Conservation (phyloP, 1,140 invertebrate species). For the Caenorhabditis remanei region DNA sequence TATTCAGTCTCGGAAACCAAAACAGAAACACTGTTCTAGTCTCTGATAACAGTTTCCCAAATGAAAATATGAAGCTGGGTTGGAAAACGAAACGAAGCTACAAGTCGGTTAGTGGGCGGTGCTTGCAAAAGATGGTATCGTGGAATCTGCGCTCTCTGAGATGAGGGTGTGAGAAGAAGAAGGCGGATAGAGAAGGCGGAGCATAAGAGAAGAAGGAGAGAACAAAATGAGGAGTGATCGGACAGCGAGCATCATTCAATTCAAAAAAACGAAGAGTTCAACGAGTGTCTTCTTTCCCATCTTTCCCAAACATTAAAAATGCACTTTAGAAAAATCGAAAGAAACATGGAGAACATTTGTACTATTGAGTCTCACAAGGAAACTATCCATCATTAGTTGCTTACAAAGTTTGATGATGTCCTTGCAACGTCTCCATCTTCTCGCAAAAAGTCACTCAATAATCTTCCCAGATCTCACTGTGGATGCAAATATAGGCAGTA, state of each 20-base stretch:
- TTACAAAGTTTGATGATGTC: no score
- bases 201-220: not conserved
- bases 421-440: no score
- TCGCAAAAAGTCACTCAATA: no score
- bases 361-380: no score
- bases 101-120: not conserved
- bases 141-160: not conserved
- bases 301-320: no score
- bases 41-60: not conserved
- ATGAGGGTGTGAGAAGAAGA: not conserved
- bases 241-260: not conserved
- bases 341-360: no score
- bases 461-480: not conserved
- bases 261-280: not conserved
- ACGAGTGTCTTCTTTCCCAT: not conserved
- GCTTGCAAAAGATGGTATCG: not conserved
- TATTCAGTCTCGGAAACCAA: no score
- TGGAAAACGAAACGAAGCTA: not conserved
- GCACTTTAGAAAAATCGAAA: no score
- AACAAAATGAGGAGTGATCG: not conserved
- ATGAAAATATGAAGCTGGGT: not conserved
- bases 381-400: no score
- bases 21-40: not conserved
- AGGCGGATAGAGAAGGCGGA: constrained; percentile 6
- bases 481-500: not conserved